Percentiles rank a stretch among this genome's conserved stretches.
These are phyloP conservation scores for Tympanuchus pallidicinctus DNA, from an alignment of 2,113 vertebrate species.

Conservation along the genomic window DNA sequence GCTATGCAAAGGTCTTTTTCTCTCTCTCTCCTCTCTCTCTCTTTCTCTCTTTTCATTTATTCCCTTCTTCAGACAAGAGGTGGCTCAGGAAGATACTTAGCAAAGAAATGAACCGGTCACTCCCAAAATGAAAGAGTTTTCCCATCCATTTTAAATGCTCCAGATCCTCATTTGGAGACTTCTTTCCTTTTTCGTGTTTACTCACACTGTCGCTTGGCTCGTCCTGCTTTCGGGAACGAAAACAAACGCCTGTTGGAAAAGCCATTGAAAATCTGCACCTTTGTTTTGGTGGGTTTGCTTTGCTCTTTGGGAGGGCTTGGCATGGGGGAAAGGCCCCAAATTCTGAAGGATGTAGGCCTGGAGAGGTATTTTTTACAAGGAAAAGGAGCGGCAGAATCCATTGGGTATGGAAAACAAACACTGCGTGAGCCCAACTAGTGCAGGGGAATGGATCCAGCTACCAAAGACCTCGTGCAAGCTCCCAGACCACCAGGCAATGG, in stretches of 20 bases:
- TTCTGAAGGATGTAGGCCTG: not conserved
- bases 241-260: not conserved
- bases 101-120: conserved; percentile 64
- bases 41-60: conserved; percentile 76
- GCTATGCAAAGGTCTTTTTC: conserved; percentile 85
- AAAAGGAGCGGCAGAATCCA: fast-evolving
- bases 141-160: conserved; percentile 51
- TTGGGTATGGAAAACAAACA: not conserved
- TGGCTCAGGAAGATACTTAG: conserved; percentile 78
- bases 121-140: conserved; percentile 66
- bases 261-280: not conserved
- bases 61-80: conserved; percentile 79
- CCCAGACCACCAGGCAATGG: not conserved
- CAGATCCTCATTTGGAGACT: not conserved
- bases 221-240: not conserved
- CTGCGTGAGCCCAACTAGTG: not conserved
- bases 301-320: not conserved
- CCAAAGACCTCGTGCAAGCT: not conserved
- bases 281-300: not conserved
- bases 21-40: conserved; percentile 69
- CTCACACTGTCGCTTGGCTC: not conserved
- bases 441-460: not conserved
- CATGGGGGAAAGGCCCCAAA: not conserved
- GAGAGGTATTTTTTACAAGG: not conserved
- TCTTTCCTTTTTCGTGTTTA: not conserved